Conservation (phyloP, 2,113 vertebrate genomes). For the Aix galericulata region DNA sequence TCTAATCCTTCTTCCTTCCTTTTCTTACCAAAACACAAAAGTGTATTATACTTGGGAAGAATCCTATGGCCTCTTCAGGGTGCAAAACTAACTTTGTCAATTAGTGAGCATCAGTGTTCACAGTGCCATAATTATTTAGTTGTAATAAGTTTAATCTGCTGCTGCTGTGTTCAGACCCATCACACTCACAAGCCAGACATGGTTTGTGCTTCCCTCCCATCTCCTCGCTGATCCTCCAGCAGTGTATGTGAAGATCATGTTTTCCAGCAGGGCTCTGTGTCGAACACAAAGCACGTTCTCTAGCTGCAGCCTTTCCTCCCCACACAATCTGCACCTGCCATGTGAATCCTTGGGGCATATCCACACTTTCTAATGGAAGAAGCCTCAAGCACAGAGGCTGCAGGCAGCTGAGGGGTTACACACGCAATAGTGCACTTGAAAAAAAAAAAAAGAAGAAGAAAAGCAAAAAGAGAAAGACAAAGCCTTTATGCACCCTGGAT, state of each 20-base stretch:
- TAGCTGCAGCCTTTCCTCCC: background rate
- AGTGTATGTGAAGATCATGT: background rate
- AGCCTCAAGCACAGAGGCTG: background rate
- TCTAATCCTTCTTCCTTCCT: slow-evolving; percentile 45
- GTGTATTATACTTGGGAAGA: slow-evolving; percentile 30
- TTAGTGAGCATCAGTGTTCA: background rate
- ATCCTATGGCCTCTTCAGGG: background rate
- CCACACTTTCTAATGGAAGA: background rate
- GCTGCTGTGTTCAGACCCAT: background rate
- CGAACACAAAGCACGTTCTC: background rate
- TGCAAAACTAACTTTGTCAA: slow-evolving; percentile 24
- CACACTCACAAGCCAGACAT: background rate
- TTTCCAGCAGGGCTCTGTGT: background rate
- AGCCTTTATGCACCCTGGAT: slow-evolving; percentile 10
- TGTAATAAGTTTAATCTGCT: background rate
- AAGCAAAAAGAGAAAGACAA: slow-evolving; percentile 17
- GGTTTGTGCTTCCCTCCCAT: background rate
- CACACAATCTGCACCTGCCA: accelerated
- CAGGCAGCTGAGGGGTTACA: background rate
- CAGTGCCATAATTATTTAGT: background rate
- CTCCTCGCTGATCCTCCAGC: background rate
- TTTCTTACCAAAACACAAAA: slow-evolving; percentile 45
- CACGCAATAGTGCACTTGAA: background rate
- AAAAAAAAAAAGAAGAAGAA: slow-evolving; percentile 13
- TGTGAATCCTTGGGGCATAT: background rate